Evolutionary conservation across 2,113 vertebrate genomes (phyloP), one percentile per base, ranked within the genome.

Genomic region (Amphilophus citrinellus): DNA sequence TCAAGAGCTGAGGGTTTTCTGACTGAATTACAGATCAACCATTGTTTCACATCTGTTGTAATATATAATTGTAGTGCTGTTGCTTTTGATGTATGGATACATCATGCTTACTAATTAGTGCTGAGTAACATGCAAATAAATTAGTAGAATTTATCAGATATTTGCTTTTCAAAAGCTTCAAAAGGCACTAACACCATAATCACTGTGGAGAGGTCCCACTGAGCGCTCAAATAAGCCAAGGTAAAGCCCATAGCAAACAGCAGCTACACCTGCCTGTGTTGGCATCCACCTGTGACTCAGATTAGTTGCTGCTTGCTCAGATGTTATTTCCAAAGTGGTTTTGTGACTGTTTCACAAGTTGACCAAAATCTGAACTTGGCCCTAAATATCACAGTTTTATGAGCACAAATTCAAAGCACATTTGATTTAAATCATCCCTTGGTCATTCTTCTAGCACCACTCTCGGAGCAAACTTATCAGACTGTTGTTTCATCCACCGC

Each of bases 391-490:
- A 50, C 66, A 50, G 66, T 50, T 71, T 71, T 30, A 17, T 71
- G 7, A 71, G 24, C 24, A 11, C 15, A 56, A 20, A 56, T 20
- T 53, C 50, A 56, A 14, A 76, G 9, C n/a, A 11, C 24, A 20
- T 44, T 71, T 73, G 71, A 63, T 73, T 73, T 71, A 63, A 81
- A 56, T 32, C 17, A 44, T 47, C n/a, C 27, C 7, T 13, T 76
- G n/a, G 68, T 61, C 9, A 71, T 20, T 86, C 30, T 20, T 50
- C 56, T 20, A 17, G 65, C 10, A 24, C 56, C 27, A 47, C 15
- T 50, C 42, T 50, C 24, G 8, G 42, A 50, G 15, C 24, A 50
- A 50, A 71, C 42, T 47, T 50, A 71, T 71, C 65, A 35, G 42
- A 50, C n/a, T 82, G 44, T 79, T 79, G 22, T n/a, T 80, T 58